These are phyloP conservation scores for Triplophysa siluroides DNA, from an alignment of 2,113 vertebrate species.

Conservation along the genomic window DNA sequence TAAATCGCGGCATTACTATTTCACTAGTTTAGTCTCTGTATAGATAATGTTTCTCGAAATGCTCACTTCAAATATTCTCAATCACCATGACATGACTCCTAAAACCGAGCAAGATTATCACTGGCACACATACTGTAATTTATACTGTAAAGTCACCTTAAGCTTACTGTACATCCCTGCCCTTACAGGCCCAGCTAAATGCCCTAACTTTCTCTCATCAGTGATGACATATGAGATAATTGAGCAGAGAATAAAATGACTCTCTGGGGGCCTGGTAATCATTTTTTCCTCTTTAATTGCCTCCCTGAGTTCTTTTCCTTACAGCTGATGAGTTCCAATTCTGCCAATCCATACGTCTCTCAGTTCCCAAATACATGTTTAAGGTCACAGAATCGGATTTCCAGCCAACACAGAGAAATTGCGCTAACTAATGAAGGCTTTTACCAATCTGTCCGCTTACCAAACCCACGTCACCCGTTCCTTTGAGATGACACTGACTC, in stretches of 20 bases:
- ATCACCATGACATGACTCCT: not conserved
- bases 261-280: constrained; percentile 39
- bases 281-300: constrained; percentile 68
- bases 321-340: constrained; percentile 65
- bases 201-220: constrained; percentile 35
- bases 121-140: not conserved
- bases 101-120: not conserved
- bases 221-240: constrained; percentile 26
- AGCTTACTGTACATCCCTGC: constrained; percentile 4
- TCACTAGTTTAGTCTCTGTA: no score
- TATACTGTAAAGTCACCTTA: constrained; percentile 2
- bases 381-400: constrained; percentile 74
- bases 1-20: no score
- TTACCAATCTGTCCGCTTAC: constrained; percentile 12
- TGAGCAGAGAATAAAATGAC: constrained; percentile 48
- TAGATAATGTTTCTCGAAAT: not conserved
- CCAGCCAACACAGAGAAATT: constrained; percentile 42
- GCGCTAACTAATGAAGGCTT: constrained; percentile 56
- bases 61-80: not conserved
- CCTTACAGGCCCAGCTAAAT: not conserved
- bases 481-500: constrained; percentile 35
- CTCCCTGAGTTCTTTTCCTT: constrained; percentile 43
- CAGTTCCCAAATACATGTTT: constrained; percentile 61
- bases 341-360: constrained; percentile 69
- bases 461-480: not conserved